phyloP scores from a whole-genome alignment of 2,113 vertebrate species.

The Peucedramus taeniatus region DNA sequence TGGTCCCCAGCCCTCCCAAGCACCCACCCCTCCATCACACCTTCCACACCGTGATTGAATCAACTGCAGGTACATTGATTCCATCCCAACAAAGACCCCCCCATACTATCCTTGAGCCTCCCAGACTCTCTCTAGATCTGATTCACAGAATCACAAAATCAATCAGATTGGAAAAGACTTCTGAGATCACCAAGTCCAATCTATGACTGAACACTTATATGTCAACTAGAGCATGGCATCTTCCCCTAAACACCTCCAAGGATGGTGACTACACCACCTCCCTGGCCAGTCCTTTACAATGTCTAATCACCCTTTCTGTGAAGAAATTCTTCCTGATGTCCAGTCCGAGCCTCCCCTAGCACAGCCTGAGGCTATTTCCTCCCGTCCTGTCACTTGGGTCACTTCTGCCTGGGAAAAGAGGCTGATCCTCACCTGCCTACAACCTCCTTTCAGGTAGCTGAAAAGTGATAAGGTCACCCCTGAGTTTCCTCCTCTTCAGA shows the following conservation, averaged over 20 bases:
- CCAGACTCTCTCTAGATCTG: neutral
- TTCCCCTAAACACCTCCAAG: neutral
- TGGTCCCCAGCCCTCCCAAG: neutral
- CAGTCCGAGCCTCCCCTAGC: neutral
- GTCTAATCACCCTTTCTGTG: neutral
- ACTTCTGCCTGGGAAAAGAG: neutral
- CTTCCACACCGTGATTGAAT: neutral
- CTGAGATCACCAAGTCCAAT: neutral
- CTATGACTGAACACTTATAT: neutral
- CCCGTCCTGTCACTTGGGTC: neutral
- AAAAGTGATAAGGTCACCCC: neutral
- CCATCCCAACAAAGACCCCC: neutral
- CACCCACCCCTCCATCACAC: neutral
- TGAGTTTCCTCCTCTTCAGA: neutral
- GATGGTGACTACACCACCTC: neutral
- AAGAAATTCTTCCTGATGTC: neutral
- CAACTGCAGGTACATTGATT: neutral
- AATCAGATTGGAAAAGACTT: neutral
- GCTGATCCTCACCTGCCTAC: neutral
- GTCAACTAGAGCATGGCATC: neutral
- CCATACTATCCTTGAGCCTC: rapidly evolving
- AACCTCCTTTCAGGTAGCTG: neutral
- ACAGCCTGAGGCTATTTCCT: neutral
- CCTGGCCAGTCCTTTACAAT: neutral
- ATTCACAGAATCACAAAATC: neutral